These are phyloP conservation scores for Synodontis membranacea DNA, from an alignment of 2,113 vertebrate genomes.

Conservation along the genomic window DNA sequence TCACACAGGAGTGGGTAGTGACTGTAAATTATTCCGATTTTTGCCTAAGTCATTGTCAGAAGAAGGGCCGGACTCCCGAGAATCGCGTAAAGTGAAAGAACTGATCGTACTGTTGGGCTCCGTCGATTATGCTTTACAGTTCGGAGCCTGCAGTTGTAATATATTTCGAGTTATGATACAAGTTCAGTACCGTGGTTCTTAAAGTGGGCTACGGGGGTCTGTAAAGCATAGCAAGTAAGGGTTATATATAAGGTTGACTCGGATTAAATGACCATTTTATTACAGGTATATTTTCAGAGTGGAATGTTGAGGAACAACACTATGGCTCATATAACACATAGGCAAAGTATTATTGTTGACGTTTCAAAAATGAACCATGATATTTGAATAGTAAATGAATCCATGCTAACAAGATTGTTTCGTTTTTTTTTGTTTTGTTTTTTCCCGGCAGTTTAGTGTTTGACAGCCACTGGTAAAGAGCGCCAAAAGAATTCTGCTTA, in stretches of 20 bases:
- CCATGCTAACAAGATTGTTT: background rate
- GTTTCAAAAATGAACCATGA: background rate
- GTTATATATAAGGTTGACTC: background rate
- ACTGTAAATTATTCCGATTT: conserved; percentile 41
- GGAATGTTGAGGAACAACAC: background rate
- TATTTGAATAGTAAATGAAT: background rate
- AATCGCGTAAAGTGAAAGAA: background rate
- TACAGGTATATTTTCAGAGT: background rate
- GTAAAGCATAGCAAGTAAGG: too few relatives aligned
- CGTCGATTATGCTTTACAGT: background rate
- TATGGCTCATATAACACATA: background rate
- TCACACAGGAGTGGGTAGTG: conserved; percentile 34
- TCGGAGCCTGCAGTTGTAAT: background rate
- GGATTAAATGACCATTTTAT: background rate
- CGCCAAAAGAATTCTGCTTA: background rate
- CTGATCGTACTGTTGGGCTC: background rate
- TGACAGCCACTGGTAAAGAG: background rate
- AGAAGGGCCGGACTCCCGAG: background rate
- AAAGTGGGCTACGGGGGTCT: background rate
- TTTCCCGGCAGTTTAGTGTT: background rate
- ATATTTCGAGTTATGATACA: background rate
- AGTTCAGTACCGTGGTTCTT: background rate
- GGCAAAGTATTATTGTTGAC: background rate
- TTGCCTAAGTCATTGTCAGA: conserved; percentile 28
- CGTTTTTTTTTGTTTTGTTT: background rate